Evolutionary conservation across 2,888 invertebrate genomes (phyloP), one percentile per base, ranked within the genome.

Genomic region (Rhabditoides inermis): DNA sequence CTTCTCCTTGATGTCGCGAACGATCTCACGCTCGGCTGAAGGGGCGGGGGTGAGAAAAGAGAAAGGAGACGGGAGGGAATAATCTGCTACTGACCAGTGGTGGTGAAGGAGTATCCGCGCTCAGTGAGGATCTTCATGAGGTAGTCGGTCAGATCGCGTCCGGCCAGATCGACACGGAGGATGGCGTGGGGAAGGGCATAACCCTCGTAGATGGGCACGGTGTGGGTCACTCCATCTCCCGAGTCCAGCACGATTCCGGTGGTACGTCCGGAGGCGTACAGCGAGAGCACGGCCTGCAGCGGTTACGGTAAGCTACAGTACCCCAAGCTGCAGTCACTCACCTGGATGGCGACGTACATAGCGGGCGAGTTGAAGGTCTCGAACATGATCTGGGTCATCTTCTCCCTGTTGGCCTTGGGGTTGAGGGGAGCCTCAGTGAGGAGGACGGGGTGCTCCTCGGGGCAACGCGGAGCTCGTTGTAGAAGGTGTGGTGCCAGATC

Each of bases 401-500:
- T 90, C 79, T 90, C 90, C 72, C 90, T 84, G 83, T 90, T 90
- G 68, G 89, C 89, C 80, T 90, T 90, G 69, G 90, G 90, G 81
- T 90, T 90, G 73, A 90, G 84, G 58, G 90, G 90, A 63, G 90
- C 89, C 81, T 90, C 90, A 60, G 89, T 90, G 72, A 89, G 83
- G 75, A 90, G 84, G 71, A 90, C 88, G 53, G 90, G 90, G 79
- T 90, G 90, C 80, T 90, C 89, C 81, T 90, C 90, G 60, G 90
- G 90, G 90, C 90, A 50, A 90, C 90, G 81, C 91, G 85, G 77
- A 92, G 84, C 80, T 90, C 90, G 79, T 92, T 91, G 86, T 91
- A 91, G 85, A 91, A 91, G 77, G 90, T 90, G 83, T 91, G 91
- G 81, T 91, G 91, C 90, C 91, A 92, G 83, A 92, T 91, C 81